Evolutionary conservation across 2,888 invertebrate genomes (phyloP).

Genomic region (Labia minor): DNA sequence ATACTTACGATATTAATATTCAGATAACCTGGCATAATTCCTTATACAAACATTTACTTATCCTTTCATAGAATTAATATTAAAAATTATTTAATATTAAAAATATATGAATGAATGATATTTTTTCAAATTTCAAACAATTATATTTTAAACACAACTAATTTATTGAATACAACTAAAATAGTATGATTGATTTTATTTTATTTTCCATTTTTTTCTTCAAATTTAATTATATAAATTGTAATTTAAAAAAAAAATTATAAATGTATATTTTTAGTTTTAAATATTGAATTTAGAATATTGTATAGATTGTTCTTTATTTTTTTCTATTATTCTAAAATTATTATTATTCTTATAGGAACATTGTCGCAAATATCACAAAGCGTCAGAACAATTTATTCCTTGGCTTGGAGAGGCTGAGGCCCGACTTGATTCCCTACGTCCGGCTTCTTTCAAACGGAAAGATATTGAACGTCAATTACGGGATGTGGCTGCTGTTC

Average conservation of each 20-base stretch:
- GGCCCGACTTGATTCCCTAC: constrained; percentile 65
- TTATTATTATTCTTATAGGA: constrained; percentile 42
- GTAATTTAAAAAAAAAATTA: neutral
- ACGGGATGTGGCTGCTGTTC: constrained; percentile 74
- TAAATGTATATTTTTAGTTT: neutral
- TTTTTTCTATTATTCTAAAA: too few relatives aligned
- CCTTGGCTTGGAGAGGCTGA: constrained; percentile 84
- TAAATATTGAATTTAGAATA: neutral
- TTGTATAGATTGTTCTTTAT: neutral
- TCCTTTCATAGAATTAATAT: too few relatives aligned
- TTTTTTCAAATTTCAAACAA: too few relatives aligned
- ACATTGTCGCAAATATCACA: constrained; percentile 81
- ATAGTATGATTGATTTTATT: too few relatives aligned
- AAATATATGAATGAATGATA: too few relatives aligned
- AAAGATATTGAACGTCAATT: constrained; percentile 79
- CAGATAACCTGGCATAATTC: too few relatives aligned
- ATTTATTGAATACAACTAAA: too few relatives aligned
- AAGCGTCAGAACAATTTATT: constrained; percentile 70
- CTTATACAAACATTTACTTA: too few relatives aligned
- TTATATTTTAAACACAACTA: too few relatives aligned
- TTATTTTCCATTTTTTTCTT: too few relatives aligned
- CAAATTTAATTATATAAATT: too few relatives aligned
- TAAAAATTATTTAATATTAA: too few relatives aligned
- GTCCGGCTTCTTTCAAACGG: constrained; percentile 69
- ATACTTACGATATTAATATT: neutral